These are phyloP conservation scores for Panurus biarmicus DNA, from an alignment of 2,113 vertebrate genomes.

Conservation along the genomic window DNA sequence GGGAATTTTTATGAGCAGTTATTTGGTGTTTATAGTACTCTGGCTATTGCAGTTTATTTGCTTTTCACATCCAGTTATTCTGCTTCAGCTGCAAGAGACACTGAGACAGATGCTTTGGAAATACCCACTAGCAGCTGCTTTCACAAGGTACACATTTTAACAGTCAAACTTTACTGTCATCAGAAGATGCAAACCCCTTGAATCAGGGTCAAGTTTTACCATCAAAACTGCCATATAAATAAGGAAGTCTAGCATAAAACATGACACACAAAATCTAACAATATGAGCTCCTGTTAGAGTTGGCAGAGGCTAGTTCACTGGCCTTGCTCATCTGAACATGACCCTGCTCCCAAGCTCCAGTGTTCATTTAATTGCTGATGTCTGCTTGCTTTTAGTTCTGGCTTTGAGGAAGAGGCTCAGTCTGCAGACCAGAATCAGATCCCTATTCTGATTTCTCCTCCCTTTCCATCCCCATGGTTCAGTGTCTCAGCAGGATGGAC, in stretches of 20 bases:
- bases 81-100: neutral
- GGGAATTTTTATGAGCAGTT: conserved; percentile 21
- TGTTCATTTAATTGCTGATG: neutral
- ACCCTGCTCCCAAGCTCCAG: neutral
- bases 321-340: neutral
- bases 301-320: neutral
- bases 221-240: neutral
- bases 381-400: neutral
- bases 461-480: neutral
- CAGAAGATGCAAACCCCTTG: neutral
- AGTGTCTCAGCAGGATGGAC: neutral
- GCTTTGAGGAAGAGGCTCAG: neutral
- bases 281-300: neutral
- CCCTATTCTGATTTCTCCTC: neutral
- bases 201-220: neutral
- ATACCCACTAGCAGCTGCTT: neutral
- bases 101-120: neutral
- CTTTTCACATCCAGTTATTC: conserved; percentile 14
- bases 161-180: neutral
- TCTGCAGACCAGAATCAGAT: neutral
- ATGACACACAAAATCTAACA: neutral
- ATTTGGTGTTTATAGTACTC: conserved; percentile 17
- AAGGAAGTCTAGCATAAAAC: neutral
- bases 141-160: neutral
- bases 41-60: neutral